Evolutionary conservation across 2,797 vertebrate species (phyloP), one percentile per base, ranked within the genome.

Genomic region (Dallia pectoralis): DNA sequence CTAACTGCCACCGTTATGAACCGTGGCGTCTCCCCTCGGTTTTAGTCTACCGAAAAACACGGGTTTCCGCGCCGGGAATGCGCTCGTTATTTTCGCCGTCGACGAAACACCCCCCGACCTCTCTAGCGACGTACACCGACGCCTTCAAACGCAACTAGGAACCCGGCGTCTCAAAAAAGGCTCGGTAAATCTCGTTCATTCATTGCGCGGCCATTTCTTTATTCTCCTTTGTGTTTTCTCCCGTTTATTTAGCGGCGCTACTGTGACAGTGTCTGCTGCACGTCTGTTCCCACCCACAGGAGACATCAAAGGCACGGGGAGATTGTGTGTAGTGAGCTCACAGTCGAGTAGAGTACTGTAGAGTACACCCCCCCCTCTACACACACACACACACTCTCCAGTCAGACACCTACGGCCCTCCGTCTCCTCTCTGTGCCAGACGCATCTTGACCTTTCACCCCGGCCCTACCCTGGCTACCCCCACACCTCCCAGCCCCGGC

Each of bases 301-400:
- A 87, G 81, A 80, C 89, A 86, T 92, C 88, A 89, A 89, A 92
- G 87, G 84, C 88, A 91, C 91, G 91, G 88, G 82, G 86, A 86
- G 87, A 90, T 90, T 85, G 86, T 91, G 90, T 88, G 83, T 73
- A 56, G 76, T 82, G 83, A 89, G 86, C 74, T 77, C 64, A 25
- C 78, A 84, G 22, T 9, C 53, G 22, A 56, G 53, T 11, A 25
- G 87, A 36, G 68, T 86, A 86, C 89, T 86, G 86, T 77, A n/a
- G n/a, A n/a, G n/a, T n/a, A n/a, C n/a, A n/a, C n/a, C n/a, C n/a
- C n/a, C n/a, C n/a, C n/a, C n/a, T n/a, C n/a, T n/a, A n/a, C n/a
- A n/a, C n/a, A n/a, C n/a, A n/a, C n/a, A n/a, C n/a, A n/a, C n/a
- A n/a, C n/a, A n/a, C n/a, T n/a, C n/a, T n/a, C n/a, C 0, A n/a